Evolutionary conservation across 2,797 vertebrate species (phyloP), one percentile per base, ranked within the genome.

Genomic region (Eupleurogrammus muticus): DNA sequence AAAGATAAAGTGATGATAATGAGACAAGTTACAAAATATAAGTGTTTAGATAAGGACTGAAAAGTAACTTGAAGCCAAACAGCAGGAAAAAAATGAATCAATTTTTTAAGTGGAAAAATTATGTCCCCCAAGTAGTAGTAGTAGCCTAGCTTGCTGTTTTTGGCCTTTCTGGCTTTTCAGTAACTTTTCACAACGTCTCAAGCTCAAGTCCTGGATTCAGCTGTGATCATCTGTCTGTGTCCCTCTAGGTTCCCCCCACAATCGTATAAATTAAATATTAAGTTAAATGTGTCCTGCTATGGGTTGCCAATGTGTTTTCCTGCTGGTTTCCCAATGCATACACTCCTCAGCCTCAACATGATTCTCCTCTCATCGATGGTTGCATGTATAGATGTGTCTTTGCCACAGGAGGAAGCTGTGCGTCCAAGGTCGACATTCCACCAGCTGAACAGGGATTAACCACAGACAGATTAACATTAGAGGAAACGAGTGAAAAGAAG

Each of bases 371-470:
- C 5, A 0, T 50, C 23, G 20, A 1, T 46, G 13, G 49, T 24
- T 52, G 16, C 44, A 66, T 57, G 16, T 36, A 48, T 28, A 23
- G 2, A 35, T 48, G 57, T 21, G 20, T 58, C 13, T 17, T 32
- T 53, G 40, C 32, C 17, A 23, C 17, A 9, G 1, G 52, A 57
- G 51, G 35, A 69, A 21, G 38, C 21, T 7, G 34, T 60, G 58
- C 44, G 50, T 65, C 56, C 63, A 66, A 86, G 77, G 81, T 70
- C 75, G 77, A 16, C 9, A 55, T 70, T 56, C 36, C 65, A 68
- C 38, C 59, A 73, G 58, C 46, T 64, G 74, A 69, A 38, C 52
- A 60, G 40, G 74, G 83, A 87, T 89, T 80, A 82, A 70, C 44
- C 17, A 28, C 62, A 74, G 46, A 55, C 69, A 54, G 80, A 80